Percentiles rank a stretch among this genome's conserved stretches.
phyloP scores from a whole-genome alignment of 2,888 invertebrate genomes.

The Hoplodrina ambigua region DNA sequence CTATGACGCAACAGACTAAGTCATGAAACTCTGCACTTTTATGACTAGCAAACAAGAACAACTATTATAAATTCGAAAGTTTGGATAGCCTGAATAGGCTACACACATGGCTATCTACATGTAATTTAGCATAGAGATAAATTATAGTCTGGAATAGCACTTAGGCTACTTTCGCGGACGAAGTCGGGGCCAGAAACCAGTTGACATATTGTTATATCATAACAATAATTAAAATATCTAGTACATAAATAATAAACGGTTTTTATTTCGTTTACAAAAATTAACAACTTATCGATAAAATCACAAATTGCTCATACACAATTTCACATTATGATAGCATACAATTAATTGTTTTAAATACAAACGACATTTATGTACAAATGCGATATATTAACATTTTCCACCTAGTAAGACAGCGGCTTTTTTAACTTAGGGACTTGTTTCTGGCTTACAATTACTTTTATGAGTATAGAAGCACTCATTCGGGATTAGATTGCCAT shows the following conservation, averaged over 20 bases:
- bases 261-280: conserved; percentile 75
- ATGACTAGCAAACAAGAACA: no score
- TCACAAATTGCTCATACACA: conserved; percentile 68
- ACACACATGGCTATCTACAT: no score
- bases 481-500: background rate
- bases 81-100: no score
- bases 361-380: conserved; percentile 55
- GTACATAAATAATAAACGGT: conserved; percentile 65
- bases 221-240: conserved; percentile 14
- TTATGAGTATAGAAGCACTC: conserved; percentile 15
- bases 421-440: conserved; percentile 12
- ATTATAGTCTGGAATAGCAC: no score
- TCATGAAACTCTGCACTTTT: no score
- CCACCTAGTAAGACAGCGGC: conserved; percentile 18
- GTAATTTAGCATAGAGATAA: no score
- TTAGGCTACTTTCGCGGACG: no score
- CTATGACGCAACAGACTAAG: no score
- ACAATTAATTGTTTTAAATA: conserved; percentile 59
- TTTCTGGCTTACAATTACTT: conserved; percentile 10
- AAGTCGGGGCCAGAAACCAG: no score
- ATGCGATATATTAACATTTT: conserved; percentile 45
- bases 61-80: no score
- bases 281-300: conserved; percentile 75
- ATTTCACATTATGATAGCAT: conserved; percentile 60
- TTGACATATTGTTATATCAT: no score